Conservation (phyloP, 1,140 invertebrate genomes). For the Ylistrum balloti region DNA sequence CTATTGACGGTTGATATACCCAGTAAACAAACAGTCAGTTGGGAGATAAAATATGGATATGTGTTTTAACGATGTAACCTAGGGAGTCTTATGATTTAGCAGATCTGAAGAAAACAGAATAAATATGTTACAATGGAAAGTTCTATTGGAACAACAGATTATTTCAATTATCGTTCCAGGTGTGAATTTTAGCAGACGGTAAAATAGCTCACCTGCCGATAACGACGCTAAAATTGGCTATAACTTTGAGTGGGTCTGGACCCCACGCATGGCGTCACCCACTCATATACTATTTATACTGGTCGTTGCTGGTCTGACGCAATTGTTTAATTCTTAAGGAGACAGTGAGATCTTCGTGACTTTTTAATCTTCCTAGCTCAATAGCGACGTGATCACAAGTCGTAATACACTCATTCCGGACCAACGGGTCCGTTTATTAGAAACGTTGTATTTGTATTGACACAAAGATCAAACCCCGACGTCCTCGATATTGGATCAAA, state of each 20-base stretch:
- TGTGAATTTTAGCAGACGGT: not conserved
- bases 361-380: constrained; percentile 8
- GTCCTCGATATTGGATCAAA: not conserved
- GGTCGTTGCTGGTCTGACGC: not conserved
- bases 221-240: not conserved
- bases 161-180: not conserved
- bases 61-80: too few species aligned
- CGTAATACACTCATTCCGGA: not conserved
- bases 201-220: not conserved
- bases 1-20: too few species aligned
- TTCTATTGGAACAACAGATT: too few species aligned
- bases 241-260: not conserved
- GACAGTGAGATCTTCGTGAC: constrained; percentile 17
- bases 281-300: not conserved
- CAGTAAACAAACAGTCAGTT: too few species aligned
- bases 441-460: not conserved
- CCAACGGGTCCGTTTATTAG: not conserved
- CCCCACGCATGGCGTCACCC: not conserved
- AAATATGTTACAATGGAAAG: too few species aligned
- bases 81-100: too few species aligned
- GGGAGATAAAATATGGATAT: too few species aligned
- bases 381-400: not conserved
- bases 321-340: not conserved
- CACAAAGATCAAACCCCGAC: not conserved
- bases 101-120: too few species aligned